Percentiles rank a stretch among this genome's conserved stretches.
Evolutionary conservation across 2,113 vertebrate genomes (phyloP).

Genomic region (Tapirus terrestris): DNA sequence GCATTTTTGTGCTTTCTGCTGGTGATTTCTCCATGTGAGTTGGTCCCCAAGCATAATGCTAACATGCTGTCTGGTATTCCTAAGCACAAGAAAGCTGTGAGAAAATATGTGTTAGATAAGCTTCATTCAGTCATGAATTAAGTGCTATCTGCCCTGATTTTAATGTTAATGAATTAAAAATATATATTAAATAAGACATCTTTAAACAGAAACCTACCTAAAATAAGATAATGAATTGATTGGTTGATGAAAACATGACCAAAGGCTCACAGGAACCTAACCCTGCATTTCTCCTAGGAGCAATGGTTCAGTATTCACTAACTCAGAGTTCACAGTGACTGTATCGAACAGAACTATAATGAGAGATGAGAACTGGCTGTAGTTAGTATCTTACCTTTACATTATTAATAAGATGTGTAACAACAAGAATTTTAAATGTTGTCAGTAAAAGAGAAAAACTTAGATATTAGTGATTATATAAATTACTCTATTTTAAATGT

Average conservation of each 20-base stretch:
- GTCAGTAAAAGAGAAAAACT: background rate
- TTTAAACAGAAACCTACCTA: background rate
- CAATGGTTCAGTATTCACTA: background rate
- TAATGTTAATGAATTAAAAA: background rate
- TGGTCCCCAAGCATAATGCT: background rate
- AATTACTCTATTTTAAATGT: conserved; percentile 55
- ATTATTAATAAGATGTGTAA: conserved; percentile 22
- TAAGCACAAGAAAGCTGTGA: background rate
- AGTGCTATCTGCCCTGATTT: background rate
- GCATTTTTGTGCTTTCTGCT: background rate
- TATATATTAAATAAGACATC: background rate
- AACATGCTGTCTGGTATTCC: background rate
- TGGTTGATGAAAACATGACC: background rate
- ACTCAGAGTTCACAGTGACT: background rate
- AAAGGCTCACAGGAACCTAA: background rate
- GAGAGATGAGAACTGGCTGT: background rate
- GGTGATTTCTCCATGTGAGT: background rate
- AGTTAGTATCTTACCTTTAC: background rate
- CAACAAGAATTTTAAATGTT: conserved; percentile 20
- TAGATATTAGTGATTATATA: conserved; percentile 63
- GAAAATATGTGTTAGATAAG: background rate
- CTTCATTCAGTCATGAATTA: background rate
- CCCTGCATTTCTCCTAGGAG: background rate
- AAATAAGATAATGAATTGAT: background rate
- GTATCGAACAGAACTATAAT: background rate